phyloP scores from a whole-genome alignment of 2,113 vertebrate species.

The Tetraodon nigroviridis region DNA sequence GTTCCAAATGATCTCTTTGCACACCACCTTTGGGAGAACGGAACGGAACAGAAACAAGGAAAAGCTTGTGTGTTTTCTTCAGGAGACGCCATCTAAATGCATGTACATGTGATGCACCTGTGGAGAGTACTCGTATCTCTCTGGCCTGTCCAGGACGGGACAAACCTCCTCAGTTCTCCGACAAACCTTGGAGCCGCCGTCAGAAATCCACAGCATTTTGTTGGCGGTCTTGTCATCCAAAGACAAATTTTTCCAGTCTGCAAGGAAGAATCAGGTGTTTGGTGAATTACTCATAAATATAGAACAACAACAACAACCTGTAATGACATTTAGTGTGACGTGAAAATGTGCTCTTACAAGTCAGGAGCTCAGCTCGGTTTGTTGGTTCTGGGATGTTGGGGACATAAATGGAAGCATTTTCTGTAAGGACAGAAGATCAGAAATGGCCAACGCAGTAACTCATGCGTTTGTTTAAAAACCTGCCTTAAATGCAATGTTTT shows the following conservation, averaged over 20 bases:
- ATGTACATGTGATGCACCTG: conserved; percentile 33
- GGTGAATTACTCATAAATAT: not conserved
- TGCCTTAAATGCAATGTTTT: too few species aligned
- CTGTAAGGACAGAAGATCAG: conserved; percentile 21
- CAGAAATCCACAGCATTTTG: conserved; percentile 60
- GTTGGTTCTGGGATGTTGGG: conserved; percentile 53
- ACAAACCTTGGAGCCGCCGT: conserved; percentile 35
- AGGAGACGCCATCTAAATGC: not conserved
- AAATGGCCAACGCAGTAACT: not conserved
- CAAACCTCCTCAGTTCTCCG: conserved; percentile 55
- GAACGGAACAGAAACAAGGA: not conserved
- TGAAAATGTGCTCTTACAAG: conserved; percentile 29
- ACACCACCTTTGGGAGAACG: conserved; percentile 43
- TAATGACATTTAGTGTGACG: not conserved
- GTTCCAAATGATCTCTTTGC: conserved; percentile 53
- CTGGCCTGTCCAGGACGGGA: conserved; percentile 57
- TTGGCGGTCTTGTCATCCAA: conserved; percentile 63
- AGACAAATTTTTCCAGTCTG: conserved; percentile 57
- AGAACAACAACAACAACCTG: not conserved
- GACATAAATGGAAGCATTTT: conserved; percentile 37
- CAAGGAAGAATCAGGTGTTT: not conserved
- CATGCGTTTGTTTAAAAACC: too few species aligned
- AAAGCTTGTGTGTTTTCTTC: not conserved
- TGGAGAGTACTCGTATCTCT: conserved; percentile 60
- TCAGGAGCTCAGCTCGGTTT: conserved; percentile 50